Percentiles rank a stretch among this genome's conserved stretches.
phyloP scores from a whole-genome alignment of 53 echinoderm and acorn worm species.

The Astropecten irregularis region DNA sequence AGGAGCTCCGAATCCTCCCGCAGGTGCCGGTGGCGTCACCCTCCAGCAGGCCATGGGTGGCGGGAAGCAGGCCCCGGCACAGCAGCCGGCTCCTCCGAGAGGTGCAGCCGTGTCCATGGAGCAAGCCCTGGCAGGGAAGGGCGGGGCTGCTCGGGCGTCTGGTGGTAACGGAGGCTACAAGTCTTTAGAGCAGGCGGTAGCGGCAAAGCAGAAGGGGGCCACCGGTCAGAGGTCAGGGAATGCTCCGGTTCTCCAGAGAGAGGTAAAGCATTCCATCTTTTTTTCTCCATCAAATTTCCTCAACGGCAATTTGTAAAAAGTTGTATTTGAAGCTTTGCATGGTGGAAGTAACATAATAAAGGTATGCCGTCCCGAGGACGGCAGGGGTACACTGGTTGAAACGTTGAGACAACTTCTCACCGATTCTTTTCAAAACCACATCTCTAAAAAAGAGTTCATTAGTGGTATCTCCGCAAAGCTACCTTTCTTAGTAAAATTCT shows the following conservation, averaged over 20 bases:
- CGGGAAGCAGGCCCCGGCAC: not conserved
- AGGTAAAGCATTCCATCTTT: no score
- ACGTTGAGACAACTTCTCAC: no score
- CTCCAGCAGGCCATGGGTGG: slow-evolving; percentile 13
- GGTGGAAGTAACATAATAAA: no score
- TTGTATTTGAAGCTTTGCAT: no score
- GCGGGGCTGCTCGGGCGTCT: not conserved
- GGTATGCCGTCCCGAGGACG: no score
- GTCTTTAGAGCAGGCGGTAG: not conserved
- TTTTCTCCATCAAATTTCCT: no score
- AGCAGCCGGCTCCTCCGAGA: not conserved
- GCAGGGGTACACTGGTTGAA: no score
- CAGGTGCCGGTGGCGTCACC: not conserved
- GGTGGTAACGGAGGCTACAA: not conserved
- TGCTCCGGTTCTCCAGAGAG: not conserved
- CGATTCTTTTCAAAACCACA: no score
- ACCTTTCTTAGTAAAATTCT: no score
- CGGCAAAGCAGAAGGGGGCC: not conserved
- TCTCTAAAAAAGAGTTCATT: no score
- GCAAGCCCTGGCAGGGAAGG: slow-evolving; percentile 46
- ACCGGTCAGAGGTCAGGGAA: not conserved
- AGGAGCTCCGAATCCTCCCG: not conserved
- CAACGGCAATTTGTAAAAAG: no score
- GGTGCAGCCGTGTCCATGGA: slow-evolving; percentile 7
- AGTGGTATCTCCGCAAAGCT: no score